A percentile compares a stretch with the other conserved stretches of the same genome.
phyloP scores from a whole-genome alignment of 2,113 vertebrate species.

The Ginglymostoma cirratum region DNA sequence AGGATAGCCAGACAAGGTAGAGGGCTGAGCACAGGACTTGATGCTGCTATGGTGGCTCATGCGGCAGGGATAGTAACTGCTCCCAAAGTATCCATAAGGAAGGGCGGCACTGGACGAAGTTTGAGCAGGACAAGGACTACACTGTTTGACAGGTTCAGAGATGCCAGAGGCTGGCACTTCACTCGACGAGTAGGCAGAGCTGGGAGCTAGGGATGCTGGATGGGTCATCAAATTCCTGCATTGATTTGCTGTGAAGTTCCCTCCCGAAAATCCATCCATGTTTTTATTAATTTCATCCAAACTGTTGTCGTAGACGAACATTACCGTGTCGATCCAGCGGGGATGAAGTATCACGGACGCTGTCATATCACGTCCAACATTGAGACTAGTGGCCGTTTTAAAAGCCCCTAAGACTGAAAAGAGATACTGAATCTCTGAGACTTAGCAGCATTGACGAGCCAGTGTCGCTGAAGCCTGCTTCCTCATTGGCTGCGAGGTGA shows the following conservation, averaged over 20 bases:
- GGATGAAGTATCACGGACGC: slow-evolving; percentile 95
- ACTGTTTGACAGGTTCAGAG: slow-evolving; percentile 88
- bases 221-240: slow-evolving; percentile 94
- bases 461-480: slow-evolving; percentile 66
- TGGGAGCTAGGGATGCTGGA: slow-evolving; percentile 79
- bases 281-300: slow-evolving; percentile 90
- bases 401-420: slow-evolving; percentile 90
- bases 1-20: slow-evolving; percentile 56
- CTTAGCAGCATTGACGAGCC: slow-evolving; percentile 73
- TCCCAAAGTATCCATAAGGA: slow-evolving; percentile 95
- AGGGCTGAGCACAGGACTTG: slow-evolving; percentile 84
- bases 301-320: slow-evolving; percentile 96
- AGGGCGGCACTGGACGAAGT: slow-evolving; percentile 81
- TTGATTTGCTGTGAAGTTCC: slow-evolving; percentile 85
- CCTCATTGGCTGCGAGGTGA: slow-evolving; percentile 72
- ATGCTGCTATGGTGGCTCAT: slow-evolving; percentile 83
- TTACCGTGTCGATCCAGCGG: slow-evolving; percentile 97
- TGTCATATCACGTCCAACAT: slow-evolving; percentile 98
- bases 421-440: slow-evolving; percentile 69
- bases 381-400: slow-evolving; percentile 86
- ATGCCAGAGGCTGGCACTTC: slow-evolving; percentile 78
- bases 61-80: slow-evolving; percentile 92
- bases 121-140: slow-evolving; percentile 89
- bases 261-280: slow-evolving; percentile 73
- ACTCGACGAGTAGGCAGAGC: slow-evolving; percentile 68